Evolutionary conservation across 2,113 vertebrate genomes (phyloP), one percentile per base, ranked within the genome.

Genomic region (Phalacrocorax aristotelis): DNA sequence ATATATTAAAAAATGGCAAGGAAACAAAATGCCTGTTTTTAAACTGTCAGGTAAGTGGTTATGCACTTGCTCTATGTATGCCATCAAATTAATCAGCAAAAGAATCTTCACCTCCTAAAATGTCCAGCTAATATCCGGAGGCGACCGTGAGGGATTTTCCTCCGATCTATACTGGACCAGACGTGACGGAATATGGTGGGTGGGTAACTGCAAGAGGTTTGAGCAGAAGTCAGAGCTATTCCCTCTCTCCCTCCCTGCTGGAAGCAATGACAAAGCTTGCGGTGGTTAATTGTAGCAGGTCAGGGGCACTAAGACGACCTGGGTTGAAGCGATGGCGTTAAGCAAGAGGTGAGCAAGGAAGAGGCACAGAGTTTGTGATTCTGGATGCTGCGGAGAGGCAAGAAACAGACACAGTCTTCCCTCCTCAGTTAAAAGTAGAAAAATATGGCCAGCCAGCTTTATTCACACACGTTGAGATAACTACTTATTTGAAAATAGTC

Each of bases 281-380:
- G 70, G n/a, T 58, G 64, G 26, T 42, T 22, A 23, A 6, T 22
- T 22, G 48, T 10, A 54, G 61, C 30, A 42, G 52, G 44, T 42
- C 34, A 58, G 46, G 38, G 52, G 26, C 51, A 40, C 29, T 2
- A 1, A 34, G 58, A 30, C 12, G 36, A 48, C 11, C 19, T 58
- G 17, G 0, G 0, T 1, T 34, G 74, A 34, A 52, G 40, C 2
- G 40, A 29, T 0, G 7, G 4, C 0, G 0, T 19, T 27, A 36
- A 60, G 23, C 38, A 36, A 54, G 65, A 55, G 18, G 15, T 23
- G 29, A n/a, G 40, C 22, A 42, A 42, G 46, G 58, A 83, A 54
- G 15, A 38, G 32, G 30, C 18, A 15, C 18, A 1, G 5, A 7
- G 30, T 0, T 32, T 13, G n/a, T n/a, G 86, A 30, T 48, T 27